Base-by-base conservation (phyloP, 2,113 vertebrate species). In the Garra rufa region DNA sequence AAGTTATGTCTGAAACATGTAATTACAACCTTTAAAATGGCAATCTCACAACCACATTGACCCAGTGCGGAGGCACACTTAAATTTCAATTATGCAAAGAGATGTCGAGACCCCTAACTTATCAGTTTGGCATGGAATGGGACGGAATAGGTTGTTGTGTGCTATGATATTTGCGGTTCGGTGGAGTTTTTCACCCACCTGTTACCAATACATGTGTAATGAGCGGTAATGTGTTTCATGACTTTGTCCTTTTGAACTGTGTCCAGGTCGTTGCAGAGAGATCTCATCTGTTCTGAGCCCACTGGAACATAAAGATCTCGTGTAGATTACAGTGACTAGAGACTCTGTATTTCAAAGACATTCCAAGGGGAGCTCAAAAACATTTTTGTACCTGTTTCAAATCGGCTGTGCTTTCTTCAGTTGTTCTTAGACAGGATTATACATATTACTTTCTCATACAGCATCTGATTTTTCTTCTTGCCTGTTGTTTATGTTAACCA, bases 161-260 rank as follows among this genome's bases (percentile, higher is more conserved):
- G 83, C 65, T 1, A 19, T 21, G 57, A 44, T 4, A 14, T 7
- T 21, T 83, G 34, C 82, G 24, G 77, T 76, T 73, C 15, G 21
- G 17, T 4, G 63, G 30, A 63, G 67, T 65, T 55, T 3, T 38
- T 71, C 52, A 30, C 43, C 86, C 88, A 90, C 90, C 88, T 91
- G 88, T 82, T 82, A 87, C 34, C 76, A 82, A 89, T 91, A 79
- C 84, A 80, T 34, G 70, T 78, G 65, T 52, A 81, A 83, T 73
- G 34, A 87, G 61, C 59, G 70, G 43, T 87, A 74, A 87, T 85
- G 75, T 9, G 61, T 88, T 83, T 90, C 76, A 88, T 87, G 79
- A 48, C 59, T 43, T 30, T 48, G 76, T 74, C 76, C 38, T 84
- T 88, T 89, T 90, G 87, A 91, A 90, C 84, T 59, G 21, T 3